A percentile compares a stretch with the other conserved stretches of the same genome.
phyloP scores from a whole-genome alignment of 2,113 vertebrate species.

The Tachuris rubrigastra region DNA sequence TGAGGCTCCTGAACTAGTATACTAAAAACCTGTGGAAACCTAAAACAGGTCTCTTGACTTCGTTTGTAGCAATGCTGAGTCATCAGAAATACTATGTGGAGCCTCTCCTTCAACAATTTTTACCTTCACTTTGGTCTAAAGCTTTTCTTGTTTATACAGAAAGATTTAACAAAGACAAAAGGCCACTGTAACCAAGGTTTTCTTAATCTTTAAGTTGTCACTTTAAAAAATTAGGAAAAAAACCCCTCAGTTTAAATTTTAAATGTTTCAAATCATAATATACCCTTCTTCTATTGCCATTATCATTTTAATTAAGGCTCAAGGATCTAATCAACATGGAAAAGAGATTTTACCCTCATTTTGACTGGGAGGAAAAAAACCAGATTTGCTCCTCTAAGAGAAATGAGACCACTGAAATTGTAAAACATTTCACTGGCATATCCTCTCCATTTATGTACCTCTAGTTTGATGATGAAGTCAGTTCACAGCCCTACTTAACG shows the following conservation, averaged over 20 bases:
- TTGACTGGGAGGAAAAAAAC: rapidly evolving
- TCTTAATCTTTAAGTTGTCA: neutral
- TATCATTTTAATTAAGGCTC: neutral
- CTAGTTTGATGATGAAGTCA: neutral
- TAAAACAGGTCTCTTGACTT: neutral
- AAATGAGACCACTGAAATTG: neutral
- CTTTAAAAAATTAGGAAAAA: neutral
- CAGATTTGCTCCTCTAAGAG: neutral
- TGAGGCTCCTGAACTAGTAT: neutral
- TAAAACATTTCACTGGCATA: neutral
- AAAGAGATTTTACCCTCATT: neutral
- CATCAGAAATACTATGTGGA: neutral
- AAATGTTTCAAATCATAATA: neutral
- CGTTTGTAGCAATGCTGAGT: neutral
- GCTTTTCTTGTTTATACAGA: neutral
- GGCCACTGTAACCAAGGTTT: neutral
- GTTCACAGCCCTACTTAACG: neutral
- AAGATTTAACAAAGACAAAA: neutral
- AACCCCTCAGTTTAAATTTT: rapidly evolving
- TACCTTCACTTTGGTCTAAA: neutral
- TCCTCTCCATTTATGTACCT: neutral
- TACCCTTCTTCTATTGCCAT: neutral
- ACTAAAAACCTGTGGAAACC: neutral
- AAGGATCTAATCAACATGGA: neutral
- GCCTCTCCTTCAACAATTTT: neutral